Base-by-base conservation (phyloP, 64 coral and sea anemone genomes). In the Cladopsammia gracilis region DNA sequence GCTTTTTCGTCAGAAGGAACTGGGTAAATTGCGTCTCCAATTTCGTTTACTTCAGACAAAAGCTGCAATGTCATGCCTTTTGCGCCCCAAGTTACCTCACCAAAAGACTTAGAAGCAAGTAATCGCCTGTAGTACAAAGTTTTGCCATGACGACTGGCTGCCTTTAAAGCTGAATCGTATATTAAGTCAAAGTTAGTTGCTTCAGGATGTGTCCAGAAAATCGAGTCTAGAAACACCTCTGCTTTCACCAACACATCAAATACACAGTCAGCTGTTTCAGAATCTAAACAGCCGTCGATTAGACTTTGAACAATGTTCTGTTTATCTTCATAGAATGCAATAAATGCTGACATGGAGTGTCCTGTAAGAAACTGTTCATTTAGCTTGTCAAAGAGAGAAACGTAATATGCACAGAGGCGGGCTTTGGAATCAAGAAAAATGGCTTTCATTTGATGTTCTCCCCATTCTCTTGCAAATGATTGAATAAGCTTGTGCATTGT, bases 401-500 rank as follows among this genome's bases (percentile, higher is more conserved):
- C 8, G 19, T 52, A 25, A n/a, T 52, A 51, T 22, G 45, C 47
- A 23, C n/a, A 18, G 7, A 76, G 23, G 18, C 74, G 47, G 48
- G 16, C n/a, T 52, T 76, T 76, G 7, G 74, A 18, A n/a, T 52
- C 15, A 52, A 4, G 3, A 4, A 76, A 13, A 0, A 20, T 76
- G 54, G 54, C 74, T 53, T 76, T 13, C 74, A 76, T 76, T 23
- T 52, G 18, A 22, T 54, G 47, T 52, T 76, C 47, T 53, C 25
- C 89, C 0, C 11, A 58, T n/a, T 64, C 64, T 70, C 44, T 19
- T 43, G 16, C 89, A 71, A 70, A 90, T 7, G 25, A 66, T 20
- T 81, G 76, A 4, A 90, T 4, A 13, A 90, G 51, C 3, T 25
- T 69, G 16, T 90, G 89, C 42, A 90, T 81, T 26, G 3, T 25